Evolutionary conservation across 2,888 invertebrate genomes (phyloP), one percentile per base, ranked within the genome.

Genomic region (Prosopocoilus inquinatus): DNA sequence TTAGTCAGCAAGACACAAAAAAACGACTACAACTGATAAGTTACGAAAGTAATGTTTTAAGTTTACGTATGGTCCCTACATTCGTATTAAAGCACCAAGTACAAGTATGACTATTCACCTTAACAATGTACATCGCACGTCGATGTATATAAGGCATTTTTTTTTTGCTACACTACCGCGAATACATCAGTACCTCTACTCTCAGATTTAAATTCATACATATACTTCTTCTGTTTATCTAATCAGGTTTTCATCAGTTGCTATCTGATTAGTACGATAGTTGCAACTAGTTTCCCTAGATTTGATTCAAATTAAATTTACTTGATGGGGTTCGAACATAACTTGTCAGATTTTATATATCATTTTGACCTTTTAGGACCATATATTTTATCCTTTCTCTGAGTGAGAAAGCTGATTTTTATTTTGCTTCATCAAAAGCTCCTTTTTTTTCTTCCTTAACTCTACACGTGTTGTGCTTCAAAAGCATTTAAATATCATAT

Each of bases 41-140:
- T 46, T 47, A 53, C 47, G 39, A 38, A 57, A 57, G 54, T 57
- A 58, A 55, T 44, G 51, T 61, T 59, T 61, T 62, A 60, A 58
- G 56, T 58, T 60, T 62, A 62, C 60, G 60, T 60, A 62, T 62
- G 62, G 62, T 62, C 62, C 62, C 62, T 58, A 49, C 60, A 41
- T 41, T 15, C 16, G 16, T 41, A 41, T 58, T 51, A 58, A 62
- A 62, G 62, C 62, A 62, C 62, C 62, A 62, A 58, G 47, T 41
- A 53, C 58, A 58, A 60, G 60, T 60, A 53, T 60, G 58, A 62
- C 56, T 60, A 54, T 55, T 60, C 28, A 52, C 43, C 47, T 15
- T 9, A 28, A 49, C 16, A 13, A 33, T 35, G 34, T 45, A 47
- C 51, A 52, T 50, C 55, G 45, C 32, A 52, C 36, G 20, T 47